Base-by-base conservation (phyloP, 1,140 invertebrate species). In the Galendromus occidentalis region DNA sequence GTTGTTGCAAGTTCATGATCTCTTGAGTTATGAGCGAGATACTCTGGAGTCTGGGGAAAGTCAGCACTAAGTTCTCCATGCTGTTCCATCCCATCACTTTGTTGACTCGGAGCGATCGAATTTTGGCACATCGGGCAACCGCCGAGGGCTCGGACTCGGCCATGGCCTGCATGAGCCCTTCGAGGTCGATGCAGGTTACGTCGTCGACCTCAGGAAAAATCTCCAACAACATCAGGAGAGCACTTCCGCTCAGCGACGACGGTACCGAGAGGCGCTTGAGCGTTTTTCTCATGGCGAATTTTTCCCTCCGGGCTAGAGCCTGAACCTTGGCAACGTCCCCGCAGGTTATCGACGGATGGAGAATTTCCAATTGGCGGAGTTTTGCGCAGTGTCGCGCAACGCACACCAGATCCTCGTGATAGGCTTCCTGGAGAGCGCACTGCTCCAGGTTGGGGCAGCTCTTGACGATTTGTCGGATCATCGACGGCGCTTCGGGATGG, bases 371-470 rank as follows among this genome's bases (percentile, higher is more conserved):
- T 33, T 59, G 25, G 6, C 25, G 25, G 6, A 59, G 51, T 25
- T 59, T 59, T 9, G 51, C n/a, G 51, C 51, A 59, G 51, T 25
- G 51, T 17, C 22, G 51, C 25, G 51, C 51, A 25, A 25, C 51
- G 51, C 22, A 59, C 4, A 59, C 14, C 25, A 59, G 5, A 29
- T 59, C 51, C 33, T 59, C 51, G 51, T 59, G 25, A 25, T 14
- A 33, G 9, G 51, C 51, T 22, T 59, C 51, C 25, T 59, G 51
- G 14, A 59, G 51, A 9, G 33, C 51, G 6, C 25, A 59, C 33
- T 33, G 51, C 51, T 59, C 51, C 22, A 59, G 51, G 33, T 59
- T 59, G 25, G 51, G 51, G 9, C 51, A 59, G 25, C 51, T 59
- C 9, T 59, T 25, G 51, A 59, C 25, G 22, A 59, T 25, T 17